Evolutionary conservation across 2,888 invertebrate genomes (phyloP), one percentile per base, ranked within the genome.

Genomic region (Hemithea aestivaria): DNA sequence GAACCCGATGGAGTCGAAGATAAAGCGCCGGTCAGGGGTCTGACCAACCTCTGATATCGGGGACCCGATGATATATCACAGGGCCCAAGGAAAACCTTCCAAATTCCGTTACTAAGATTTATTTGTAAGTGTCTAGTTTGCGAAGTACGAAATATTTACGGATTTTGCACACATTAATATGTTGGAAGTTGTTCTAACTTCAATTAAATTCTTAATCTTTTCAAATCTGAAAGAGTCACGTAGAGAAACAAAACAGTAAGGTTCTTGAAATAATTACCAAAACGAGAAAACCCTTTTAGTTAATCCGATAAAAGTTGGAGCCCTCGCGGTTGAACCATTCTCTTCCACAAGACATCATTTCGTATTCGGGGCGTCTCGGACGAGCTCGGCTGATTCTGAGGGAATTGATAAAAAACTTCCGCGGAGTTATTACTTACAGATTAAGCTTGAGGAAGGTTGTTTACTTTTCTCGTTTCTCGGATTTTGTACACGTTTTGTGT

Each of bases 261-360:
- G 59, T 64, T 54, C 50, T 53, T 58, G 53, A 58, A 62, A 60
- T 61, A 63, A 65, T 65, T 64, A 65, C 57, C 50, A 33, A 51
- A 58, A 58, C 58, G 56, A 56, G 52, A 55, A 56, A 66, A 67
- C 62, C 66, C 69, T 68, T 70, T 65, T 56, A 60, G 58, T 50
- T 68, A 68, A 71, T 71, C 68, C 65, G 63, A 63, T 66, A 66
- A 66, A 69, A 68, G 64, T 66, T 48, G 49, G 51, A 53, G 51
- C 43, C 48, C 57, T 54, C 54, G 49, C 46, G 60, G 49, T 51
- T 45, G 38, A 52, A 44, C 35, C 45, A 50, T 45, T 39, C 7
- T 32, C 31, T 56, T 62, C 52, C 55, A 41, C 48, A 48, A 47
- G 45, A 45, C 44, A 41, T 38, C 35, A 52, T 52, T 52, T 45